Conservation (phyloP, 2,797 vertebrate genomes). For the Spinus olivaceus region DNA sequence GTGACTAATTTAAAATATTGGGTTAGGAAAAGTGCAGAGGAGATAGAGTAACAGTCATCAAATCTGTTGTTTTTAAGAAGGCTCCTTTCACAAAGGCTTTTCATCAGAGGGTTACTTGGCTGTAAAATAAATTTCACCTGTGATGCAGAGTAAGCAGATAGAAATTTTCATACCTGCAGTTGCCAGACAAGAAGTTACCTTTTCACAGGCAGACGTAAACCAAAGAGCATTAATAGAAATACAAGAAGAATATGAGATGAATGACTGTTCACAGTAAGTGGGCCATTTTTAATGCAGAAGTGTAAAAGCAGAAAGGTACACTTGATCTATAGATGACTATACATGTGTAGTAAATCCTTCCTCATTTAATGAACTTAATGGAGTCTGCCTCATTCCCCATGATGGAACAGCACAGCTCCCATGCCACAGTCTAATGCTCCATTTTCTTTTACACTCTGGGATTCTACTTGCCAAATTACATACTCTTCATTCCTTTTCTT, state of each 20-base stretch:
- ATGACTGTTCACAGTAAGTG: neutral
- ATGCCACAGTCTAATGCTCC: neutral
- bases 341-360: neutral
- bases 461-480: neutral
- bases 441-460: neutral
- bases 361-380: neutral
- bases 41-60: neutral
- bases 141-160: neutral
- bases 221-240: neutral
- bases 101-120: neutral
- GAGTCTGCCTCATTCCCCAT: neutral
- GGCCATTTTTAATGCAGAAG: neutral
- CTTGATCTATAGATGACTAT: neutral
- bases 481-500: neutral
- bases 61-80: neutral
- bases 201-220: neutral
- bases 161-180: neutral
- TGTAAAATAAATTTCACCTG: neutral
- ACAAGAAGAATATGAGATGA: neutral
- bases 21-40: neutral
- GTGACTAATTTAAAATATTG: neutral
- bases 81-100: neutral
- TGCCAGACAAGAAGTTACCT: neutral
- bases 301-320: neutral
- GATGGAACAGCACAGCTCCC: neutral